Evolutionary conservation across 92 coral and sea anemone species (phyloP), one percentile per base, ranked within the genome.

Genomic region (Bergia puertoricense): DNA sequence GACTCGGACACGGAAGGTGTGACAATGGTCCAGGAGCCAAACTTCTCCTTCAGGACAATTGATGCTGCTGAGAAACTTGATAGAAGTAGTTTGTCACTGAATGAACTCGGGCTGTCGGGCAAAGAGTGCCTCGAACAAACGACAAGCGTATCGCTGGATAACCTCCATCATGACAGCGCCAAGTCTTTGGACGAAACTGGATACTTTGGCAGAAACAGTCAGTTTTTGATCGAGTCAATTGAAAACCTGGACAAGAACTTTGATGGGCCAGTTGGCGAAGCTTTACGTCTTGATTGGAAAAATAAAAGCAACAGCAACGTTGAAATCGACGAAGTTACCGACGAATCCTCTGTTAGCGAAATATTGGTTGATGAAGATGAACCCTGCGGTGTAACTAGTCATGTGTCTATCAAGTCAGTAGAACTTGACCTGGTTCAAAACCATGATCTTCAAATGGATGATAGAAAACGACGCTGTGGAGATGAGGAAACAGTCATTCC

Each of bases 1-100:
- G 94, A 92, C 10, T 95, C 98, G 0, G 98, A 95, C 91, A 95
- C 96, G 2, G 98, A 95, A 88, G 94, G 98, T 77, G 92, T 95
- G 5, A 88, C 91, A 11, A 92, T 95, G 92, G 97, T 94, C 8
- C 94, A 95, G 93, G 91, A 88, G 43, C 98, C 98, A 2, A 89
- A 91, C 37, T 93, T 92, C 86, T 88, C 95, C 11, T 95, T 95
- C 92, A 89, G 94, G 78, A 95, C 98, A 22, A 93, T 95, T 45
- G 92, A 83, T 56, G 98, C 98, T 38, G 91, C 94, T 51, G 92
- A 93, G 72, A 95, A 91, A 42, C 51, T 48, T 69, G 46, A 84
- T 75, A 71, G 67, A 38, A 84, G 87, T 44, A 76, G 87, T 84
- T 73, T 84, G 39, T 84, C 87, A 15, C 39, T 84, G 79, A 84